Percentiles rank a stretch among this genome's conserved stretches.
Evolutionary conservation across 2,113 vertebrate genomes (phyloP).

Genomic region (Regulus satrapa): DNA sequence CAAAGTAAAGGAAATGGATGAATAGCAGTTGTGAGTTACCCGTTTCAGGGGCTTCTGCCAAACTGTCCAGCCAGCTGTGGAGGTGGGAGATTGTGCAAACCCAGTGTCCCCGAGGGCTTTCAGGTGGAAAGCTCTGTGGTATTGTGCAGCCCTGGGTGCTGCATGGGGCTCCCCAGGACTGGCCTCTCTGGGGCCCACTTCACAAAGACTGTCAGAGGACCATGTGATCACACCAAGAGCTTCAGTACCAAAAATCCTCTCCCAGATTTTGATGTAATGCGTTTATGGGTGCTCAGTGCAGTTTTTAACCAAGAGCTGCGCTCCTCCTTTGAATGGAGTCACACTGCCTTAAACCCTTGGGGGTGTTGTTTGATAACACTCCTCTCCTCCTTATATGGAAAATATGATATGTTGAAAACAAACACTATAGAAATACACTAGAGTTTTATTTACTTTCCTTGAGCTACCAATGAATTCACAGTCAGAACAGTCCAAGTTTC

Average conservation of each 20-base stretch:
- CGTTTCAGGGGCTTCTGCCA: neutral
- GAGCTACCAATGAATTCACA: neutral
- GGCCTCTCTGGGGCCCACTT: neutral
- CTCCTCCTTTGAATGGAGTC: neutral
- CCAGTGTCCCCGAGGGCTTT: neutral
- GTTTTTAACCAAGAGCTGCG: neutral
- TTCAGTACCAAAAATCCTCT: neutral
- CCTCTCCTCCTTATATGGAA: neutral
- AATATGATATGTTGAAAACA: neutral
- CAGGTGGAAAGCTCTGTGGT: no score
- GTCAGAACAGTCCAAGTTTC: neutral
- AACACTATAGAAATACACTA: accelerated
- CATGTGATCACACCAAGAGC: neutral
- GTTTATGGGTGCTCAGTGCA: neutral
- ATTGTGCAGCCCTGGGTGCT: no score
- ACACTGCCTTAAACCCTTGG: neutral
- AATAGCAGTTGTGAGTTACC: neutral
- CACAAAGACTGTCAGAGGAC: neutral
- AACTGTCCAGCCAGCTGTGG: neutral
- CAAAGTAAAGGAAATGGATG: neutral
- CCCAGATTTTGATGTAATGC: neutral
- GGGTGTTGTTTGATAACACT: neutral
- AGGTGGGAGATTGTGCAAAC: neutral
- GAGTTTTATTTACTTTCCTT: neutral
- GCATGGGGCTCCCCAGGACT: neutral